Base-by-base conservation (phyloP, 2,113 vertebrate genomes). In the Ageneiosus marmoratus region DNA sequence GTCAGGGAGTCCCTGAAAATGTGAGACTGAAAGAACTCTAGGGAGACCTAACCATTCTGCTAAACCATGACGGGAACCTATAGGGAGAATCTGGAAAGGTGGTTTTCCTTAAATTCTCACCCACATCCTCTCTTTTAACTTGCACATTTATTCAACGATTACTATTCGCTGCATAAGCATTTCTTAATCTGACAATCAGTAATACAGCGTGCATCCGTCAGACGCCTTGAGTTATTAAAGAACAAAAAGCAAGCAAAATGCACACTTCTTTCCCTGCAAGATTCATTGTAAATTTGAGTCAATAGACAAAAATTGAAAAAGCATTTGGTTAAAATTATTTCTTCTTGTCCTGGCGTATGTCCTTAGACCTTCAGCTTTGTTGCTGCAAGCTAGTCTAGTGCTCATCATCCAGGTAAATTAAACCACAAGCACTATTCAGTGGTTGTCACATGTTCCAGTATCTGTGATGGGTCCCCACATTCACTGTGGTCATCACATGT, bases 1-100 rank as follows among this genome's bases (percentile, higher is more conserved):
- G 9, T 69, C 13, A 82, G 53, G 55, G 53, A 82, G 53, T 82
- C 69, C 56, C 44, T 16, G 41, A 77, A 20, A 51, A 67, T 29
- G 32, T 77, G 48, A 69, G 74, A 77, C 22, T 56, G 50, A 77
- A 69, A 48, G 73, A 51, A 50, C 12, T 76, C 20, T 0, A 51
- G 8, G 22, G 44, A 53, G 56, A 51, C 32, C 18, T 22, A 4
- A 16, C 13, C 8, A 22, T 50, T 77, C 13, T 77, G 46, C 24
- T 67, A 10, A 76, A 44, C n/a, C 32, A 12, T 50, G 20, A 34
- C 6, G 75, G 74, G n/a, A 78, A 56, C 56, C 76, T 50, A 63
- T 32, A 29, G 34, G 9, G 46, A 76, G 32, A 41, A 70, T 70
- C 37, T 29, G 16, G 18, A 44, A 32, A 11, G 46, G 58, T 62